Evolutionary conservation across 2,888 invertebrate species (phyloP).

Genomic region (Athalia rosae): DNA sequence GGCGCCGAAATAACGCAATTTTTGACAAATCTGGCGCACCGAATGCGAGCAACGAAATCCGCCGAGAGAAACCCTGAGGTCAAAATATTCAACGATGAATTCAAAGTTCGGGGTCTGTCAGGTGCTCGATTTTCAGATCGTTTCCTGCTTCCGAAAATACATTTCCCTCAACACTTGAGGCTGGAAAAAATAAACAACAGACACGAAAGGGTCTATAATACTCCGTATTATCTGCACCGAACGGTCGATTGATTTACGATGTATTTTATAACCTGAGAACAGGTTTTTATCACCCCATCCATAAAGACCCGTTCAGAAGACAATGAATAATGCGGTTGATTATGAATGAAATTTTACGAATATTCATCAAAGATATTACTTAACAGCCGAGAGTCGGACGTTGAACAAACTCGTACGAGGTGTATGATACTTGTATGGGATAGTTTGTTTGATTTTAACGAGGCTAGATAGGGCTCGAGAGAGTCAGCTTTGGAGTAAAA

Average conservation of each 20-base stretch:
- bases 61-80: background rate
- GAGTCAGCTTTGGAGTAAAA: too few species aligned
- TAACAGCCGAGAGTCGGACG: too few species aligned
- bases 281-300: background rate
- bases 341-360: slow-evolving; percentile 38
- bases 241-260: background rate
- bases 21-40: slow-evolving; percentile 15
- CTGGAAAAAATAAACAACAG: background rate
- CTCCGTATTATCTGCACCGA: too few species aligned
- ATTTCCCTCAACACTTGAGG: background rate
- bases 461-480: too few species aligned
- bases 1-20: slow-evolving; percentile 34
- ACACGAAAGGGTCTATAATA: background rate
- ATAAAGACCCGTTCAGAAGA: slow-evolving; percentile 23
- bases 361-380: background rate
- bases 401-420: too few species aligned
- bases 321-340: background rate
- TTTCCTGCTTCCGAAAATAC: background rate
- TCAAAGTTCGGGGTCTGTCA: too few species aligned
- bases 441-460: too few species aligned
- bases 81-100: background rate
- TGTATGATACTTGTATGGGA: too few species aligned
- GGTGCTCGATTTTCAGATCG: too few species aligned
- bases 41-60: background rate
- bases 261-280: background rate